phyloP scores from a whole-genome alignment of 2,888 invertebrate genomes.

The Phrixothrix hirtus region DNA sequence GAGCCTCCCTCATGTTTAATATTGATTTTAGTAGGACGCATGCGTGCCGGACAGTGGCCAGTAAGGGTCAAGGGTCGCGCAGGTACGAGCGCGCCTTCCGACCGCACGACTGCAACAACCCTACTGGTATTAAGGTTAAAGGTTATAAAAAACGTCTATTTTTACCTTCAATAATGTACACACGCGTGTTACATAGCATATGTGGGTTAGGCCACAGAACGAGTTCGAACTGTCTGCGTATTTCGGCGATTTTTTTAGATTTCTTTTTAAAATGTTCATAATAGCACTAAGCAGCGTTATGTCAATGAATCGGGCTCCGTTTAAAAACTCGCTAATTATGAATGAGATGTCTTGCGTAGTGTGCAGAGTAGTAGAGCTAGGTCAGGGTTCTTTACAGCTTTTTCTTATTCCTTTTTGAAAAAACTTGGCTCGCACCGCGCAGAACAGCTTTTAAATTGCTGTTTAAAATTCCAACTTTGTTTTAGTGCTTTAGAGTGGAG shows the following conservation, averaged over 20 bases:
- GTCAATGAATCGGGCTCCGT: slow-evolving; percentile 46
- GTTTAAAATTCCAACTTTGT: slow-evolving; percentile 58
- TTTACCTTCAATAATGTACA: slow-evolving; percentile 7
- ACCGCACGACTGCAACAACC: slow-evolving; percentile 26
- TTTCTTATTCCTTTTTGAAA: slow-evolving; percentile 47
- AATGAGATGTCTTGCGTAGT: slow-evolving; percentile 52
- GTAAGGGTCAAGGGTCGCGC: slow-evolving; percentile 44
- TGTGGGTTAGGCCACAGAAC: background rate
- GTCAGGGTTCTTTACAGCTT: slow-evolving; percentile 55
- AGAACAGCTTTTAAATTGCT: slow-evolving; percentile 55
- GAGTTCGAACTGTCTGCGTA: slow-evolving; percentile 4
- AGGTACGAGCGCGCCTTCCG: slow-evolving; percentile 40
- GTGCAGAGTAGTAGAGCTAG: slow-evolving; percentile 55
- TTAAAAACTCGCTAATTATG: slow-evolving; percentile 58
- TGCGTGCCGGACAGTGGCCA: slow-evolving; percentile 54
- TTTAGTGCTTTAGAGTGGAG: slow-evolving; percentile 49
- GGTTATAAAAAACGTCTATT: slow-evolving; percentile 14
- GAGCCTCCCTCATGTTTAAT: slow-evolving; percentile 41
- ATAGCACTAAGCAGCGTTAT: slow-evolving; percentile 38
- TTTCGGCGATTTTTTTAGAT: slow-evolving; percentile 9
- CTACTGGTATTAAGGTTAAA: slow-evolving; percentile 9
- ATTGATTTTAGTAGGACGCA: slow-evolving; percentile 47
- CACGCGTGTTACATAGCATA: slow-evolving; percentile 13
- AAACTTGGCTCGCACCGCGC: slow-evolving; percentile 42
- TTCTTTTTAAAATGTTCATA: slow-evolving; percentile 15